Evolutionary conservation across 1,140 invertebrate genomes (phyloP).

Genomic region (Aphaenogaster rudis): DNA sequence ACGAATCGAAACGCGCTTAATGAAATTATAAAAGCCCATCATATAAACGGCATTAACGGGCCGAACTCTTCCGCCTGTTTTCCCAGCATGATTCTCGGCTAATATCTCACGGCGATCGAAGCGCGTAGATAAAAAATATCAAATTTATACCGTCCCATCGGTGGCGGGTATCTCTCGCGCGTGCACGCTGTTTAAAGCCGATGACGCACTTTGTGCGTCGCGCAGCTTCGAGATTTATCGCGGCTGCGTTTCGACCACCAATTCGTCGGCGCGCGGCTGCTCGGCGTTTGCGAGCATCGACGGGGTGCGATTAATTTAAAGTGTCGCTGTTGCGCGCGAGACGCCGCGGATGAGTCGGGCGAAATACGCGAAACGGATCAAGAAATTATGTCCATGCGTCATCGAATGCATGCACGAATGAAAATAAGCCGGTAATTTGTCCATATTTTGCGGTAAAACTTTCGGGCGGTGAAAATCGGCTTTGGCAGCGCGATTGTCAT

Average conservation of each 20-base stretch:
- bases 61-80: slow-evolving; percentile 45
- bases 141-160: slow-evolving; percentile 48
- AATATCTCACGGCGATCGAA: slow-evolving; percentile 64
- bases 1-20: slow-evolving; percentile 11
- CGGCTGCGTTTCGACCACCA: slow-evolving; percentile 9
- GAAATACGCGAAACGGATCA: slow-evolving; percentile 16
- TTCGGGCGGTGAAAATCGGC: slow-evolving; percentile 48
- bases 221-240: slow-evolving; percentile 52
- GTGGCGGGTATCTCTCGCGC: slow-evolving; percentile 26
- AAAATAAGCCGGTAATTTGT: slow-evolving; percentile 47
- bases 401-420: background rate
- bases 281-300: background rate
- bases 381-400: slow-evolving; percentile 33
- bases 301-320: slow-evolving; percentile 33
- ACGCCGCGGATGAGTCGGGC: background rate
- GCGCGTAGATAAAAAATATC: slow-evolving; percentile 45
- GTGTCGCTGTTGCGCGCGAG: background rate
- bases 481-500: slow-evolving; percentile 60
- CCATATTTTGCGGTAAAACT: slow-evolving; percentile 36
- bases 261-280: background rate
- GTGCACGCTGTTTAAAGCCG: slow-evolving; percentile 60
- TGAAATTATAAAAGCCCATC: slow-evolving; percentile 53
- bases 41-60: slow-evolving; percentile 37
- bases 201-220: slow-evolving; percentile 54
- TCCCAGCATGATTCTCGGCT: slow-evolving; percentile 50